Base-by-base conservation (phyloP, 2,113 vertebrate species). In the Antechinus flavipes region DNA sequence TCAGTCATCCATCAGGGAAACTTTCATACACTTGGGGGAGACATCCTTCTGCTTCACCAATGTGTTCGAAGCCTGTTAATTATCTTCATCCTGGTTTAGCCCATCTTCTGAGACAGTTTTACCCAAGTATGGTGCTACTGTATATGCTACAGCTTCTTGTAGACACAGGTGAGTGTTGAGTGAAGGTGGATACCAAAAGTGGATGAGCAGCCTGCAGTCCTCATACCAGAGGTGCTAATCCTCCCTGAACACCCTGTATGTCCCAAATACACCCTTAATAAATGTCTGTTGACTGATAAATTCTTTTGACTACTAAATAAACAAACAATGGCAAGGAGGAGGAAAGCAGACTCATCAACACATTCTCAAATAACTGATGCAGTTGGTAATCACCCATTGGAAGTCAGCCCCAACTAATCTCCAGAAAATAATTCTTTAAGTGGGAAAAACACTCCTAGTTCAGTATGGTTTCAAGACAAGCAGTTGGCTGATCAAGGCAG, bases 351-450 rank as follows among this genome's bases (percentile, higher is more conserved):
- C 61, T 0, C 35, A 68, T 23, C 52, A 50, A n/a, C 90, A 4
- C 0, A 84, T 53, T 24, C 35, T 95, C 54, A 90, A 90, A 68
- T 42, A 55, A 47, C 12, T 47, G 26, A 94, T 94, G 91, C 91
- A 76, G 58, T 84, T 55, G 84, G 46, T 84, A 30, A 84, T 61
- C 30, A 16, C 90, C 93, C 46, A 46, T 1, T 93, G 54, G 22
- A 84, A 1, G 91, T 93, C n/a, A 42, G n/a, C 35, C 68, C 7
- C 68, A 22, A 93, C 4, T 46, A 9, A 56, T 94, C 90, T 90
- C 95, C 90, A 90, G 91, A 94, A 96, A 89, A 96, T 2, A 61
- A 95, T 84, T 42, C 25, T 94, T 90, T 84, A 46, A 91, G 7
- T 42, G 54, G 92, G 56, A 91, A 89, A 84, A 91, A 93, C 76